A percentile compares a stretch with the other conserved stretches of the same genome.
Conservation (phyloP, 2,113 vertebrate species). For the Peromyscus polionotus region DNA sequence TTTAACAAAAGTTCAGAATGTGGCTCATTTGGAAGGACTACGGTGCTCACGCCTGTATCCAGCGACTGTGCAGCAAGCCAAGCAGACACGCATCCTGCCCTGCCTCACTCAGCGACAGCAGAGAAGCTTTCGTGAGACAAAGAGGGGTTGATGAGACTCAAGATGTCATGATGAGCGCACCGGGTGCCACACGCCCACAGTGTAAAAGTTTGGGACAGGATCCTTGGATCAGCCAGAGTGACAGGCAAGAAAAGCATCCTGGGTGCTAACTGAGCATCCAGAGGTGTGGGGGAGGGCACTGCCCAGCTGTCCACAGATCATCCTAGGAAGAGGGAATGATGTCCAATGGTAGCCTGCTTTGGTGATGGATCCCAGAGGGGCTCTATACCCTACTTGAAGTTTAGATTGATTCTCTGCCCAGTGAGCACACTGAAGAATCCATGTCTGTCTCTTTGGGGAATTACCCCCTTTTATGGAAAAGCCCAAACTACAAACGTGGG, state of each 20-base stretch:
- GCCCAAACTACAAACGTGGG: no score
- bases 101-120: background rate
- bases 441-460: background rate
- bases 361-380: rapidly evolving
- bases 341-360: rapidly evolving
- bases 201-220: no score
- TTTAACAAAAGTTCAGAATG: rapidly evolving
- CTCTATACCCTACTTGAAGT: background rate
- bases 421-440: background rate
- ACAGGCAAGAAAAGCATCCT: background rate
- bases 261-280: no score
- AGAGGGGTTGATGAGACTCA: background rate
- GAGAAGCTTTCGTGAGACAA: background rate
- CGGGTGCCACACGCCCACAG: background rate
- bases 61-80: rapidly evolving
- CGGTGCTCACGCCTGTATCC: rapidly evolving
- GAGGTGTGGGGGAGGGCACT: no score
- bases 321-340: background rate
- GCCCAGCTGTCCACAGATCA: background rate
- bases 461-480: background rate
- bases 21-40: background rate
- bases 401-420: no score
- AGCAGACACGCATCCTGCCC: rapidly evolving
- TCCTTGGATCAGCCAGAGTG: background rate
- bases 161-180: no score